phyloP scores from a whole-genome alignment of 2,888 invertebrate genomes.

The Stratiomys singularior region DNA sequence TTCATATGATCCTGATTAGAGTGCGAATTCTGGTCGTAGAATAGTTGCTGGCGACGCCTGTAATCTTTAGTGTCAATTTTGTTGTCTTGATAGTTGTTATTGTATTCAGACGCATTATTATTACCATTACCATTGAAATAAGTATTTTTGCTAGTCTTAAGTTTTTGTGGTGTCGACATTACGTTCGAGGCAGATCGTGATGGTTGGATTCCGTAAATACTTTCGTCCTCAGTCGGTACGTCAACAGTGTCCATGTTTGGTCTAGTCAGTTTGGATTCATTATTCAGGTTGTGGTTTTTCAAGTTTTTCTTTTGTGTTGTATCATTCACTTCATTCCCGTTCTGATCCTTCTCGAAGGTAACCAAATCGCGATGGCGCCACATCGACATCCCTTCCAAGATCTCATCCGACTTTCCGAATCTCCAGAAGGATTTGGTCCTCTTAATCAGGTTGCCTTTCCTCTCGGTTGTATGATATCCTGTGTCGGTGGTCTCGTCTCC shows the following conservation, averaged over 20 bases:
- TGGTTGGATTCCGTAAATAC: conserved; percentile 47
- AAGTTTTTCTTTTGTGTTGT: conserved; percentile 51
- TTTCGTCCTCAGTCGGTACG: conserved; percentile 54
- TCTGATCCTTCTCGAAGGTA: conserved; percentile 71
- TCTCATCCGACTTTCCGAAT: conserved; percentile 80
- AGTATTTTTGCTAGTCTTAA: conserved; percentile 41
- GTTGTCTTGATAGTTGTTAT: conserved; percentile 25
- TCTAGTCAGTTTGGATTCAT: background rate
- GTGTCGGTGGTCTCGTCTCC: conserved; percentile 63
- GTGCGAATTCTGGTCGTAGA: conserved; percentile 24
- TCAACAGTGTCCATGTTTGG: conserved; percentile 57
- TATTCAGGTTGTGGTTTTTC: conserved; percentile 24
- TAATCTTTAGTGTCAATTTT: conserved; percentile 37
- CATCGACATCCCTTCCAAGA: conserved; percentile 85
- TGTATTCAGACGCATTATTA: conserved; percentile 8
- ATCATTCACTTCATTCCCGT: conserved; percentile 59
- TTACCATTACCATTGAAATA: conserved; percentile 44
- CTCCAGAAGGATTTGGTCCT: conserved; percentile 89
- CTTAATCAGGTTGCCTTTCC: conserved; percentile 75
- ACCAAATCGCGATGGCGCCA: conserved; percentile 88
- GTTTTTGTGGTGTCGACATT: conserved; percentile 31
- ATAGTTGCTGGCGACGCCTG: conserved; percentile 36
- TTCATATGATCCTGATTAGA: conserved; percentile 14
- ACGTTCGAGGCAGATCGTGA: conserved; percentile 1
- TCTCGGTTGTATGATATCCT: conserved; percentile 57